phyloP scores from a whole-genome alignment of 1,140 invertebrate species.

The Centruroides vittatus region DNA sequence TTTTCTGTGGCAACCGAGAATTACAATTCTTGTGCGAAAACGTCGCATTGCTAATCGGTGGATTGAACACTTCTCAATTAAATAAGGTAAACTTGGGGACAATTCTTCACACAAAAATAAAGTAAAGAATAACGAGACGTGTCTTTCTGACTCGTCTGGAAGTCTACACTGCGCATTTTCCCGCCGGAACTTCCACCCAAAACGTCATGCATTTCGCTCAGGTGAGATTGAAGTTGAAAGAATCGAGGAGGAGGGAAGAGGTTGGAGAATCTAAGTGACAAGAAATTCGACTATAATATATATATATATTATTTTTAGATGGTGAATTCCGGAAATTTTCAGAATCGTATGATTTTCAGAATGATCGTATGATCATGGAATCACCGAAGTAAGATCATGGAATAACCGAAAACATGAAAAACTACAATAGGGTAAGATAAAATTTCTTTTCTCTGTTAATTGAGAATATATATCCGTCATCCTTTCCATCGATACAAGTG shows the following conservation, averaged over 20 bases:
- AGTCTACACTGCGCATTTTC: slow-evolving; percentile 58
- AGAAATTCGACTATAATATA: too few species aligned
- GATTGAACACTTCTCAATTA: slow-evolving; percentile 12
- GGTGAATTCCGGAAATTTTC: slow-evolving; percentile 10
- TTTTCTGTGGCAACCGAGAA: slow-evolving; percentile 29
- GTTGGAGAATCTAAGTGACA: too few species aligned
- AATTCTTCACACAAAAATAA: neutral
- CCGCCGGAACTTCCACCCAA: slow-evolving; percentile 62
- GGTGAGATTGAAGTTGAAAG: slow-evolving; percentile 16
- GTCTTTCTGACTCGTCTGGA: slow-evolving; percentile 47
- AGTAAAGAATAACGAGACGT: neutral
- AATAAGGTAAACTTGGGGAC: slow-evolving; percentile 8
- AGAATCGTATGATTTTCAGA: slow-evolving; percentile 12
- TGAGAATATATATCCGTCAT: neutral
- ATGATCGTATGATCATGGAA: too few species aligned
- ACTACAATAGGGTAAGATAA: slow-evolving; percentile 9
- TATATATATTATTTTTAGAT: slow-evolving; percentile 11
- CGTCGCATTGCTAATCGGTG: slow-evolving; percentile 15
- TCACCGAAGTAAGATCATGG: too few species aligned
- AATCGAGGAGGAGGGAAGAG: too few species aligned
- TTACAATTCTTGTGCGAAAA: slow-evolving; percentile 14
- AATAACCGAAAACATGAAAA: slow-evolving; percentile 1
- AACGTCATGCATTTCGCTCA: slow-evolving; percentile 48
- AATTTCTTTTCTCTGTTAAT: neutral
- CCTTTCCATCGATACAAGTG: neutral